phyloP scores from a whole-genome alignment of 2,797 vertebrate species.

The Eleutherodactylus coqui region DNA sequence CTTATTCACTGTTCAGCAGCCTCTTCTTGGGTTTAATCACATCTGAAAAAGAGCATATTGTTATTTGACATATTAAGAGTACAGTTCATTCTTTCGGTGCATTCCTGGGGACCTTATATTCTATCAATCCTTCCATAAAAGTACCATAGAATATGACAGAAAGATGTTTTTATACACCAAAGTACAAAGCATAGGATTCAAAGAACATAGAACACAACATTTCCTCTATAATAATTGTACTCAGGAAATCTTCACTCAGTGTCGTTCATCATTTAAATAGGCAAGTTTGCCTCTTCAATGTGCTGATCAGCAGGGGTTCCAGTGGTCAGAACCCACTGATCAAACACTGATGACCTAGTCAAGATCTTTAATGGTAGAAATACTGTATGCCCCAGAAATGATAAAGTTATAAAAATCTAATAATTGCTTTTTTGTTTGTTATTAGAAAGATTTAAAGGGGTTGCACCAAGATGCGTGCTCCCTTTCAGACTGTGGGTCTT shows the following conservation, averaged over 20 bases:
- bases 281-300: no score
- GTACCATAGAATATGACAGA: neutral
- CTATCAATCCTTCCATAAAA: neutral
- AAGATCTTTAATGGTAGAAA: no score
- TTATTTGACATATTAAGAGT: slow-evolving; percentile 16
- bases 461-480: no score
- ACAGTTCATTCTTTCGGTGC: neutral
- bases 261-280: no score
- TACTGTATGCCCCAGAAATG: no score
- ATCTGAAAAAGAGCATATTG: slow-evolving; percentile 12
- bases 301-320: no score
- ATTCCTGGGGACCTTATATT: neutral
- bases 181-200: neutral
- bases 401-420: no score
- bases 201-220: neutral
- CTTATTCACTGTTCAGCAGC: neutral
- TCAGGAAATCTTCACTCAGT: neutral
- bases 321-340: no score
- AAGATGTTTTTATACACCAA: slow-evolving; percentile 4
- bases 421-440: no score
- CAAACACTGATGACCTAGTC: no score
- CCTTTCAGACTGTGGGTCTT: no score
- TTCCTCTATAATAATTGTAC: neutral
- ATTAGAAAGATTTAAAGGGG: no score
- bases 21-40: neutral